Evolutionary conservation across 2,113 vertebrate genomes (phyloP).

Genomic region (Sander vitreus): DNA sequence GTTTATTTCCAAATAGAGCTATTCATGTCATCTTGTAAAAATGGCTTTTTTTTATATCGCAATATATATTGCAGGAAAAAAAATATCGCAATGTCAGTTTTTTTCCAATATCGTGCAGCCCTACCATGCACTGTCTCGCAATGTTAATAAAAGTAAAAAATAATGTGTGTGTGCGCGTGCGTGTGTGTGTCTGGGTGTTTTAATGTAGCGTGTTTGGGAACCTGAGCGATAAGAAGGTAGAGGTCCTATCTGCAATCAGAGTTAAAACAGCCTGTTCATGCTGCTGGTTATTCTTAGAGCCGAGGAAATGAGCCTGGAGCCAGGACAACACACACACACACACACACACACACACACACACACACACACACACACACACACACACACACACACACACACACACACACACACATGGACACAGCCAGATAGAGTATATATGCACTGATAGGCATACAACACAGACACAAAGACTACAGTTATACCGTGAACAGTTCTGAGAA

Average conservation of each 20-base stretch:
- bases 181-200: neutral
- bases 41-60: too few species aligned
- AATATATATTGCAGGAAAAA: too few species aligned
- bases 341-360: conserved; percentile 2
- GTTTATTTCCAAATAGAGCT: too few species aligned
- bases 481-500: neutral
- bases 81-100: too few species aligned
- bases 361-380: neutral
- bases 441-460: neutral
- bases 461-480: conserved; percentile 1
- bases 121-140: too few species aligned
- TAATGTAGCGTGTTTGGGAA: conserved; percentile 10
- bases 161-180: neutral
- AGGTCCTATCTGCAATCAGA: conserved; percentile 37
- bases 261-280: conserved; percentile 32
- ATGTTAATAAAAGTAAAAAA: too few species aligned
- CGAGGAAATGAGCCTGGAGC: conserved; percentile 55
- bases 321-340: conserved; percentile 4
- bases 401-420: neutral
- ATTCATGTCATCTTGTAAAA: too few species aligned
- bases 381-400: neutral
- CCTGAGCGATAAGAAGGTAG: conserved; percentile 34
- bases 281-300: conserved; percentile 44
- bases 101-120: too few species aligned
- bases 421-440: neutral